Conservation (phyloP, 2,113 vertebrate genomes). For the Charina bottae region DNA sequence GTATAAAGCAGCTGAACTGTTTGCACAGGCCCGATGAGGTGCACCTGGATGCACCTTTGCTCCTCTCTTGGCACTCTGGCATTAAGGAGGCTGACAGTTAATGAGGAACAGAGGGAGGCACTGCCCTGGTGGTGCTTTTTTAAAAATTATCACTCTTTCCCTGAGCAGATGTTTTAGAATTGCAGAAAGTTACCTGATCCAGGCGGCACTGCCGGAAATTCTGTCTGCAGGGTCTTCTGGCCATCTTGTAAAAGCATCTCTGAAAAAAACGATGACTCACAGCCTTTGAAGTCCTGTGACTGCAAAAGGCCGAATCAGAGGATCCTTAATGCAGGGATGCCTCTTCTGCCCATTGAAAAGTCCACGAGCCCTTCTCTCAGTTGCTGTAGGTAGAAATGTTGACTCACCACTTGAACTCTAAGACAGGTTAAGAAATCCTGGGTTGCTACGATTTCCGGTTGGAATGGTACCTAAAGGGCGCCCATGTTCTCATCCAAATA, state of each 20-base stretch:
- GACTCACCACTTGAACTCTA: not conserved
- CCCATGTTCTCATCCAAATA: not conserved
- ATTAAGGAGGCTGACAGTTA: not conserved
- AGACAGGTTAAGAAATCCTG: not conserved
- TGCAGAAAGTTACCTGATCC: not conserved
- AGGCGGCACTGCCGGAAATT: no score
- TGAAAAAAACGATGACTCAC: not conserved
- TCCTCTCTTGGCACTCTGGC: not conserved
- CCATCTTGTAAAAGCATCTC: not conserved
- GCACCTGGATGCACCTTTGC: not conserved
- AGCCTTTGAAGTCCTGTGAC: no score
- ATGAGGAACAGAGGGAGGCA: not conserved
- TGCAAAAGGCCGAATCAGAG: no score
- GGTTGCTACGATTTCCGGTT: no score
- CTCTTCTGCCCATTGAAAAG: no score
- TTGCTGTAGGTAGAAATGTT: no score
- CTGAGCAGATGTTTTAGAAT: not conserved
- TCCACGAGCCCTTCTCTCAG: no score
- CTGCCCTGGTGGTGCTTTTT: not conserved
- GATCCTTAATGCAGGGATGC: no score
- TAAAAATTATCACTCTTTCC: no score
- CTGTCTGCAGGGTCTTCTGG: not conserved
- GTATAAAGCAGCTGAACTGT: constrained; percentile 9
- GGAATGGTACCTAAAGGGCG: not conserved
- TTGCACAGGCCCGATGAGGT: not conserved